Evolutionary conservation across 2,888 invertebrate genomes (phyloP).

Genomic region (Nasonovia ribisnigri): DNA sequence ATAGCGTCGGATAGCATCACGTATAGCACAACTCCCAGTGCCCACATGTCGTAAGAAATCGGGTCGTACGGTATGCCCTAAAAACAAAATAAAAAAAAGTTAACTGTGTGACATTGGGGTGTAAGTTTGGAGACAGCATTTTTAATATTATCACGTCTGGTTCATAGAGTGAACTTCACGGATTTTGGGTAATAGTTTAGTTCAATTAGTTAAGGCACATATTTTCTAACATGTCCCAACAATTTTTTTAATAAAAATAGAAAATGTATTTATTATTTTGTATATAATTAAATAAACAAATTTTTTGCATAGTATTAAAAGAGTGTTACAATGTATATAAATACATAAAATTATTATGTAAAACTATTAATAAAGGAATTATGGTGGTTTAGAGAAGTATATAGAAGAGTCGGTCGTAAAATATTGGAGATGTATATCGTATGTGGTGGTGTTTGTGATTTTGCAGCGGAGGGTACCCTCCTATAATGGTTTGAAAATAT

Average conservation of each 20-base stretch:
- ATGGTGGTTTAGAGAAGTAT: too few relatives aligned
- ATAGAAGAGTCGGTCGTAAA: too few relatives aligned
- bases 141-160: neutral
- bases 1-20: constrained; percentile 71
- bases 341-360: too few relatives aligned
- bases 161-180: neutral
- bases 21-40: constrained; percentile 76
- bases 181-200: neutral
- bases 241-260: neutral
- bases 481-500: too few relatives aligned
- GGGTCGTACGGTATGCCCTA: constrained; percentile 74
- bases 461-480: too few relatives aligned
- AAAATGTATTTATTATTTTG: neutral
- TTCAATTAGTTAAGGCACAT: neutral
- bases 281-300: too few relatives aligned
- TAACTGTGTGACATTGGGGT: neutral
- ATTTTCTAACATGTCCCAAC: neutral
- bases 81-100: neutral
- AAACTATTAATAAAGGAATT: too few relatives aligned
- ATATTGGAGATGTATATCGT: too few relatives aligned
- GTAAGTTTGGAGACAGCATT: neutral
- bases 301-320: too few relatives aligned
- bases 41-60: constrained; percentile 77
- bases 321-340: too few relatives aligned
- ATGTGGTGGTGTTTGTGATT: too few relatives aligned